A percentile compares a stretch with the other conserved stretches of the same genome.
These are phyloP conservation scores for Poeciliopsis paucimaculata DNA, from an alignment of 2,797 vertebrate genomes.

Conservation along the genomic window DNA sequence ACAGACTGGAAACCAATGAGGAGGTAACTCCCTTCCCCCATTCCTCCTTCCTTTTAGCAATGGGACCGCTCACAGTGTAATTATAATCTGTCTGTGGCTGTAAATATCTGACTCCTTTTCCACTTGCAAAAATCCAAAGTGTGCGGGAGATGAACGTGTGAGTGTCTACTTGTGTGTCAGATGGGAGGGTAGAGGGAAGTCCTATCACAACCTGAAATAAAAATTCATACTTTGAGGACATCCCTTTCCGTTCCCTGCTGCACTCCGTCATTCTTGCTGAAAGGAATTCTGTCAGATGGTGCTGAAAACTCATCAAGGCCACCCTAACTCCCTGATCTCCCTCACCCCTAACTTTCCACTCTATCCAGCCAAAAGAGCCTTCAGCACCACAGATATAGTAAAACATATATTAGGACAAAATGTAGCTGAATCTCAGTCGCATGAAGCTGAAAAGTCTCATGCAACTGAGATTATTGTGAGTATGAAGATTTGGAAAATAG, in stretches of 20 bases:
- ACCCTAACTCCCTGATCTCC: constrained; percentile 16
- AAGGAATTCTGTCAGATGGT: constrained; percentile 45
- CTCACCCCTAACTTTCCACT: neutral
- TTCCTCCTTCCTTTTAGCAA: constrained; percentile 34
- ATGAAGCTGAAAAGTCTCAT: neutral
- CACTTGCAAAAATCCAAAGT: constrained; percentile 37
- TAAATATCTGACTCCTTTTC: constrained; percentile 63
- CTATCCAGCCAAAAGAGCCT: constrained; percentile 8
- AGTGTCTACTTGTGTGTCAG: constrained; percentile 3
- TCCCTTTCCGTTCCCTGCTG: constrained; percentile 45
- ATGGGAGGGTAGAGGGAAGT: constrained; percentile 54
- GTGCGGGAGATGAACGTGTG: constrained; percentile 35
- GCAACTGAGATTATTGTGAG: too few relatives aligned
- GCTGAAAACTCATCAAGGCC: constrained; percentile 62
- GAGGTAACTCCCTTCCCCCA: constrained; percentile 17
- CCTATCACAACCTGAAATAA: constrained; percentile 54
- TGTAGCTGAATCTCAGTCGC: constrained; percentile 46
- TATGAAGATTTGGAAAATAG: too few relatives aligned
- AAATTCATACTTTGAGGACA: constrained; percentile 24
- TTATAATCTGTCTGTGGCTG: constrained; percentile 49
- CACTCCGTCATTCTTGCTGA: constrained; percentile 28
- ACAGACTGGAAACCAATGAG: constrained; percentile 3
- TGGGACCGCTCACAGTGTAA: constrained; percentile 57
- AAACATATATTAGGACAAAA: constrained; percentile 45
- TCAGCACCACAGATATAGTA: constrained; percentile 26